Percentiles rank a stretch among this genome's conserved stretches.
These are phyloP conservation scores for Nanorana parkeri DNA, from an alignment of 2,113 vertebrate species.

Conservation along the genomic window DNA sequence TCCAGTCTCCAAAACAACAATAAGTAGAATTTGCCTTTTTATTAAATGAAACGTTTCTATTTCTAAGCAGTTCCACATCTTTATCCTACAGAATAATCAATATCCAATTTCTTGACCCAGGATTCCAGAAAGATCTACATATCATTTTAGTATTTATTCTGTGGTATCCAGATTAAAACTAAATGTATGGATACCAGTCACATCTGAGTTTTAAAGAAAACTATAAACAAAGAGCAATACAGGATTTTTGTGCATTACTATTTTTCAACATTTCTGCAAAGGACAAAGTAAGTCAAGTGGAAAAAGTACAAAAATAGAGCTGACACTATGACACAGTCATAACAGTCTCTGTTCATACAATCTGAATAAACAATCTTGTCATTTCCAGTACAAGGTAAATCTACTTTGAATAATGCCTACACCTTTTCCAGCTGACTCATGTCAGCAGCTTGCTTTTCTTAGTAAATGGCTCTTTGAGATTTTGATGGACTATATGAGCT, in stretches of 20 bases:
- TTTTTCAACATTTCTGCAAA: slow-evolving; percentile 10
- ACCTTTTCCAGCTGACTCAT: slow-evolving; percentile 49
- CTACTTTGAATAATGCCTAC: slow-evolving; percentile 45
- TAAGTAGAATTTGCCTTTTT: too few species aligned
- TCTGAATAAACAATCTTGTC: slow-evolving; percentile 41
- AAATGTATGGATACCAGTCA: too few species aligned
- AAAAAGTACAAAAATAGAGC: slow-evolving; percentile 47
- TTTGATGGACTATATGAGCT: slow-evolving; percentile 32
- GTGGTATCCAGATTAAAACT: too few species aligned
- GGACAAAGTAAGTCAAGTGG: slow-evolving; percentile 24
- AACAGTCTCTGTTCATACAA: slow-evolving; percentile 40
- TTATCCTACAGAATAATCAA: too few species aligned
- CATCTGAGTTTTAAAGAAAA: too few species aligned
- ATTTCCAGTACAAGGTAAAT: slow-evolving; percentile 48
- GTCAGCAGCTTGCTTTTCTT: slow-evolving; percentile 38
- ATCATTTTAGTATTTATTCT: too few species aligned
- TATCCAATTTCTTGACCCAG: too few species aligned
- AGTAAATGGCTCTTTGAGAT: slow-evolving; percentile 43
- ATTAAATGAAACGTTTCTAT: too few species aligned
- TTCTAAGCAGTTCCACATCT: too few species aligned
- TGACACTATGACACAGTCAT: slow-evolving; percentile 38
- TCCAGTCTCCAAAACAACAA: too few species aligned
- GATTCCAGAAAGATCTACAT: too few species aligned
- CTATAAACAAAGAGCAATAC: neutral
- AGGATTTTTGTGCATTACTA: neutral